These are phyloP conservation scores for Linnaemya tessellans DNA, from an alignment of 2,888 invertebrate species.

Conservation along the genomic window DNA sequence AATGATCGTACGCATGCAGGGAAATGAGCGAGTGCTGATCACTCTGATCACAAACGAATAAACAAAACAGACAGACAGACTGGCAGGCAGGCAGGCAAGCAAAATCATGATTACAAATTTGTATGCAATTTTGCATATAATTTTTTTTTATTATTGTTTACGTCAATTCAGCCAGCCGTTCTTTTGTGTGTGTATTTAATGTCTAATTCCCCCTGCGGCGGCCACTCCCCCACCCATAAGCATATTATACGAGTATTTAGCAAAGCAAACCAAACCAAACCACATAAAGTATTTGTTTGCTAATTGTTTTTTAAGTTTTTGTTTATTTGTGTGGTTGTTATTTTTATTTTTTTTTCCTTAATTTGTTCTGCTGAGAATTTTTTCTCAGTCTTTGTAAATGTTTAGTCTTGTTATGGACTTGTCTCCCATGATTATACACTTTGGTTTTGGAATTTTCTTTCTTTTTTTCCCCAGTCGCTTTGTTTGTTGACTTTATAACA, in stretches of 20 bases:
- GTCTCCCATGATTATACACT: slow-evolving; percentile 58
- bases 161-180: slow-evolving; percentile 28
- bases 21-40: slow-evolving; percentile 35
- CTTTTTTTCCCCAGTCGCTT: slow-evolving; percentile 40
- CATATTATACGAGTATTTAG: not conserved
- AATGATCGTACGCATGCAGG: slow-evolving; percentile 50
- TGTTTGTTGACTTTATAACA: slow-evolving; percentile 69
- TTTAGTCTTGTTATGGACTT: slow-evolving; percentile 46
- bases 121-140: slow-evolving; percentile 54
- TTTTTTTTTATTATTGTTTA: slow-evolving; percentile 36
- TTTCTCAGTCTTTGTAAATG: slow-evolving; percentile 38
- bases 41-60: slow-evolving; percentile 25
- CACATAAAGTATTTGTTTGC: slow-evolving; percentile 60
- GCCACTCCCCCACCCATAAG: not conserved
- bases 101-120: slow-evolving; percentile 54
- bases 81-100: slow-evolving; percentile 9
- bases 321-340: slow-evolving; percentile 38
- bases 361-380: slow-evolving; percentile 51
- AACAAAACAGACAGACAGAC: slow-evolving; percentile 28
- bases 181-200: not conserved
- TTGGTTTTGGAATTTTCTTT: slow-evolving; percentile 50
- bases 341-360: slow-evolving; percentile 35
- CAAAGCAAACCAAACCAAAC: slow-evolving; percentile 50
- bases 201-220: not conserved
- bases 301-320: slow-evolving; percentile 68